Evolutionary conservation across 2,113 vertebrate species (phyloP).

Genomic region (Pygoscelis antarcticus): DNA sequence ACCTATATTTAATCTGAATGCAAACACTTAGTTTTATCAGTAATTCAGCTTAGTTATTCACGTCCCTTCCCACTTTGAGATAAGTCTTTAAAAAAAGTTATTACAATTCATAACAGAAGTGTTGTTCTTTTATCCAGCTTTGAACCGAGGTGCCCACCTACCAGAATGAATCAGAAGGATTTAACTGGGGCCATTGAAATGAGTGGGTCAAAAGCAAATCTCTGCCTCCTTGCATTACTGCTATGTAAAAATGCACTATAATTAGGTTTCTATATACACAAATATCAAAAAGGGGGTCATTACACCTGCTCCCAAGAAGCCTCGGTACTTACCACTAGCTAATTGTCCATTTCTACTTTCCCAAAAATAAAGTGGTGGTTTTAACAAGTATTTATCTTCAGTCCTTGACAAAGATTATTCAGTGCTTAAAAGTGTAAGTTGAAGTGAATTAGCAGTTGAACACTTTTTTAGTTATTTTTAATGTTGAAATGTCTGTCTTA

Average conservation of each 20-base stretch:
- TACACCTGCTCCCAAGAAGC: background rate
- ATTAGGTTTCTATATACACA: background rate
- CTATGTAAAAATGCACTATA: background rate
- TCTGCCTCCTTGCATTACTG: background rate
- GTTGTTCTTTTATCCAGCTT: background rate
- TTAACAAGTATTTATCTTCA: background rate
- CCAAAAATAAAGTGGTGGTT: background rate
- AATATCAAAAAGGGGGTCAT: background rate
- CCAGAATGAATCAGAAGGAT: background rate
- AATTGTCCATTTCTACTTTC: background rate
- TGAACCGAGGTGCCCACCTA: background rate
- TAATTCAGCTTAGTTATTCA: background rate
- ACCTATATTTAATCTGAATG: background rate
- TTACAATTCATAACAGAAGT: background rate
- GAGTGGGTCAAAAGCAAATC: background rate
- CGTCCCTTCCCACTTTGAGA: background rate
- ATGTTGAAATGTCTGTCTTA: background rate
- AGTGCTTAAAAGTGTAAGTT: background rate
- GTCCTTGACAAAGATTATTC: background rate
- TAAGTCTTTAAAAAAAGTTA: background rate
- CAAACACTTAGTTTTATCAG: background rate
- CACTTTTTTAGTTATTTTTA: background rate
- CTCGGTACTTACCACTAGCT: background rate
- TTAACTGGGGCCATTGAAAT: background rate
- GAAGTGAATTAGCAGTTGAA: background rate